These are phyloP conservation scores for Lamprotornis superbus DNA, from an alignment of 2,113 vertebrate species.

Conservation along the genomic window DNA sequence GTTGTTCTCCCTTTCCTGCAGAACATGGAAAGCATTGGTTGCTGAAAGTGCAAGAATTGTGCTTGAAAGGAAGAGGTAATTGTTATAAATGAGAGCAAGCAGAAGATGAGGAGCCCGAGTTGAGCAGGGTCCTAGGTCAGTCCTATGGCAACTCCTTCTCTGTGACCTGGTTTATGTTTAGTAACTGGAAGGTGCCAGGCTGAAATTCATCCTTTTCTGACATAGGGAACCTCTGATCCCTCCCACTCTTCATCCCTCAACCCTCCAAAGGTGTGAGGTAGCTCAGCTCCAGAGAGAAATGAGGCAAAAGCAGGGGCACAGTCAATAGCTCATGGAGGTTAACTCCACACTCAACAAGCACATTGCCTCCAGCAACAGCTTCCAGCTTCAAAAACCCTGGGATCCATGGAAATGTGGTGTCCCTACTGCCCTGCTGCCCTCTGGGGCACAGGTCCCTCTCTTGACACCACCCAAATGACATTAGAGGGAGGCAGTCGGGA, in stretches of 20 bases:
- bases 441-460: background rate
- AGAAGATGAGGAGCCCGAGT: fast-evolving
- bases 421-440: background rate
- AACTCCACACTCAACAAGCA: background rate
- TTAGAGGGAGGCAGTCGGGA: background rate
- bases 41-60: background rate
- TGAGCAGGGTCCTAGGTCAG: background rate
- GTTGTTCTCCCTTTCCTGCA: background rate
- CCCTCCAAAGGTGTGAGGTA: background rate
- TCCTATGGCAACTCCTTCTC: background rate
- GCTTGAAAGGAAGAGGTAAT: background rate
- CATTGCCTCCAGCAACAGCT: background rate
- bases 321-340: background rate
- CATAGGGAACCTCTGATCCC: background rate
- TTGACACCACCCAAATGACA: constrained; percentile 22
- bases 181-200: background rate
- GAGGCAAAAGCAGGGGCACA: background rate
- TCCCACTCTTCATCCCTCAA: background rate
- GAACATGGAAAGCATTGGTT: background rate
- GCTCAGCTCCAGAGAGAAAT: background rate
- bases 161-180: background rate
- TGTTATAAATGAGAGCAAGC: background rate
- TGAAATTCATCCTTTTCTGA: background rate
- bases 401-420: background rate
- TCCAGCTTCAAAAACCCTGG: background rate